Percentiles rank a stretch among this genome's conserved stretches.
These are phyloP conservation scores for Lasiommata megera DNA, from an alignment of 2,888 invertebrate species.

Conservation along the genomic window DNA sequence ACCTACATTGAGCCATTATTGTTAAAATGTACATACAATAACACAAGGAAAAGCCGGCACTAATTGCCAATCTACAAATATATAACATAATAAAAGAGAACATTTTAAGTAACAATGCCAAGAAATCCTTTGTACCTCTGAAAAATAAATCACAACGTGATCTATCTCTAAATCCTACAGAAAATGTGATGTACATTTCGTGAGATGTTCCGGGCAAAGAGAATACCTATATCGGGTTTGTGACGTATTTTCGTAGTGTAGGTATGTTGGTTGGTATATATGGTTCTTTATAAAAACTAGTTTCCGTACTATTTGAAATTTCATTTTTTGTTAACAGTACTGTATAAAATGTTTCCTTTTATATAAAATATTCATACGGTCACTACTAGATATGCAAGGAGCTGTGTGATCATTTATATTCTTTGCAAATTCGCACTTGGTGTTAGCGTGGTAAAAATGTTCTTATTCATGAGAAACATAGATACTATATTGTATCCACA, in stretches of 20 bases:
- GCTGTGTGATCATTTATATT: too few species aligned
- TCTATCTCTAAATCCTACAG: conserved; percentile 11
- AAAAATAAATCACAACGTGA: conserved; percentile 5
- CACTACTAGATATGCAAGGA: too few species aligned
- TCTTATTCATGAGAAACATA: too few species aligned
- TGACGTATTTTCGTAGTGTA: conserved; percentile 9
- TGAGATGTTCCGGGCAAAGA: conserved; percentile 4
- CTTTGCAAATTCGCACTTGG: too few species aligned
- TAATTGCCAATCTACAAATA: not conserved
- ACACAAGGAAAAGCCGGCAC: not conserved
- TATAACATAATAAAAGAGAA: conserved; percentile 3
- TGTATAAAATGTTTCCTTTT: too few species aligned
- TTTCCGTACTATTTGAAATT: not conserved
- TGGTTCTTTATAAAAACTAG: not conserved
- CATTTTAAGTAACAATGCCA: conserved; percentile 1
- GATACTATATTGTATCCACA: too few species aligned
- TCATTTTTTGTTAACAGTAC: too few species aligned
- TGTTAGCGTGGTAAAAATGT: too few species aligned
- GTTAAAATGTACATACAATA: not conserved
- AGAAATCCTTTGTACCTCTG: conserved; percentile 10
- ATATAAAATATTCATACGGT: too few species aligned
- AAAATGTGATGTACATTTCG: conserved; percentile 7
- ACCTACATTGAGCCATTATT: too few species aligned
- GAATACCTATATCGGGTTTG: conserved; percentile 9
- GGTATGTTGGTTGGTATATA: not conserved